Evolutionary conservation across 2,888 invertebrate species (phyloP), one percentile per base, ranked within the genome.

Genomic region (Creontiades dilutus): DNA sequence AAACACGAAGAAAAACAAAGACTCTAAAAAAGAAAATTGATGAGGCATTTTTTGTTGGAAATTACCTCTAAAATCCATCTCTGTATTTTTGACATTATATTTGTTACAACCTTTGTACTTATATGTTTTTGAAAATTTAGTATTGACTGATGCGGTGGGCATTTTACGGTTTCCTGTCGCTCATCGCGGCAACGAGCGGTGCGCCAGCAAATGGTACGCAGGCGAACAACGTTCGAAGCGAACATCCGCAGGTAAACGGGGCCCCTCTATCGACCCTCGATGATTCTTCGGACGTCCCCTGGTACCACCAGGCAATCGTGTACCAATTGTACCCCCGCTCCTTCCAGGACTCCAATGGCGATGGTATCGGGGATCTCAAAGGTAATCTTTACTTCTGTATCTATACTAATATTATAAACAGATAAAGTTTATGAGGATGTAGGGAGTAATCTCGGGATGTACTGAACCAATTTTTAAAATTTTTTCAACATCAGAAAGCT

Each of bases 281-380:
- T 4, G n/a, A 19, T 23, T 5, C 68, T 23, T 68, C 27, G 68
- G 46, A 78, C 23, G 0, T 48, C 12, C 88, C 88, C 9, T 98
- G 98, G 98, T 98, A 97, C 96, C 94, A 97, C 93, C 95, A 95
- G 87, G 95, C 96, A 61, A 94, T 96, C 11, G 95, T 97, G 85
- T 98, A 98, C 94, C 97, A 98, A 94, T 96, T 98, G 90, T 97
- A 97, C 93, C 96, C 97, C 0, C 94, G 96, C 89, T 97, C 98
- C 0, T 98, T 97, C 93, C 95, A 95, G 93, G 98, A 99, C 93
- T 95, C 95, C 16, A 94, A 97, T 93, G 96, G 95, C 0, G 96
- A 98, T 93, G 98, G 98, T 23, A 94, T 96, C 28, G 98, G 98
- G 0, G 98, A 98, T 93, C 93, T 98, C n/a, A 94, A 95, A 93